A percentile compares a stretch with the other conserved stretches of the same genome.
Evolutionary conservation across 2,888 invertebrate genomes (phyloP).

Genomic region (Patella caerulea): DNA sequence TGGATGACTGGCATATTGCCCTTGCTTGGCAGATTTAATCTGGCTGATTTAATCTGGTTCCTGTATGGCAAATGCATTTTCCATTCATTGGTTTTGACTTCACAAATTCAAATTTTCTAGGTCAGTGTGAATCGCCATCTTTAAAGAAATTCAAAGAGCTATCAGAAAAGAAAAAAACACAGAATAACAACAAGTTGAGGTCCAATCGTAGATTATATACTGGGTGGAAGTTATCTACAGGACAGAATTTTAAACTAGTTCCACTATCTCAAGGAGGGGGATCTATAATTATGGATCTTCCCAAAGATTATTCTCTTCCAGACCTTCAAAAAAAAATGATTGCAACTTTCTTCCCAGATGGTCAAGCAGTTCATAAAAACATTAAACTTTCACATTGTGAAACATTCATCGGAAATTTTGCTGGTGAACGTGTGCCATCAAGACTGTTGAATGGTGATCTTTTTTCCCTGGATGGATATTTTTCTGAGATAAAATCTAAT

Average conservation of each 20-base stretch:
- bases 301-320: background rate
- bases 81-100: no score
- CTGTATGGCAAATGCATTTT: no score
- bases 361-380: background rate
- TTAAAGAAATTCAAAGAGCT: background rate
- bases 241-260: background rate
- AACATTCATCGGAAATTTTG: no score
- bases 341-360: background rate
- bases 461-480: background rate
- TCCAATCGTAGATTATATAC: background rate
- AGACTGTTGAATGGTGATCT: background rate
- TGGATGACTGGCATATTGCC: no score
- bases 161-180: background rate
- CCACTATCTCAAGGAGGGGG: background rate
- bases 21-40: no score
- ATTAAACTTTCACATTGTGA: background rate
- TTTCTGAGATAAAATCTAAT: background rate
- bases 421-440: background rate
- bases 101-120: background rate
- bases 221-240: background rate
- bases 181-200: background rate
- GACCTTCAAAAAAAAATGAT: background rate
- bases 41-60: no score
- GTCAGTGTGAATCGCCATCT: background rate
- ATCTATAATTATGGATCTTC: background rate